Evolutionary conservation across 1,140 invertebrate species (phyloP).

Genomic region (Aphidius ervi): DNA sequence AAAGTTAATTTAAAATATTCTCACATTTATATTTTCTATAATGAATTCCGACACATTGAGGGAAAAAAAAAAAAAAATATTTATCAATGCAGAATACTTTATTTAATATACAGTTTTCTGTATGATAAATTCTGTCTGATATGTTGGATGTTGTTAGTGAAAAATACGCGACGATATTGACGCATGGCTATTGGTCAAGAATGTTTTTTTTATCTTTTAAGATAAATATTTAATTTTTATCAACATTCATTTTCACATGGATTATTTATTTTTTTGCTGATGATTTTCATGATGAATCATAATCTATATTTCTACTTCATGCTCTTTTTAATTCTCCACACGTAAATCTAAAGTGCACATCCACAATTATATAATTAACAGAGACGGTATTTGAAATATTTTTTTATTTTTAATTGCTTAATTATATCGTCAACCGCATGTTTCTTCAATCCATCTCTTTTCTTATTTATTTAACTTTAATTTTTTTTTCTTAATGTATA

Average conservation of each 20-base stretch:
- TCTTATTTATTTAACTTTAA: neutral
- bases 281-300: too few species aligned
- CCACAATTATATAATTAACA: slow-evolving; percentile 31
- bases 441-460: neutral
- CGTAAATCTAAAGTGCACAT: slow-evolving; percentile 25
- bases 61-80: too few species aligned
- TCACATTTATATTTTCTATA: too few species aligned
- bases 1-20: too few species aligned
- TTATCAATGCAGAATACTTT: too few species aligned
- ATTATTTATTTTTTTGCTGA: neutral
- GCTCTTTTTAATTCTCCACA: slow-evolving; percentile 7
- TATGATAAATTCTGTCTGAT: slow-evolving; percentile 32
- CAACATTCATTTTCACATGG: slow-evolving; percentile 6
- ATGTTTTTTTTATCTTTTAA: slow-evolving; percentile 13
- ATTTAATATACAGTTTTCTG: neutral
- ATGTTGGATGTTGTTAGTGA: slow-evolving; percentile 29
- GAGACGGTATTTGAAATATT: slow-evolving; percentile 21
- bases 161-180: slow-evolving; percentile 18
- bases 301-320: neutral
- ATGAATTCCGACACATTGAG: too few species aligned
- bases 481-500: slow-evolving; percentile 1
- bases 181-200: slow-evolving; percentile 34
- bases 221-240: neutral
- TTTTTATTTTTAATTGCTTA: slow-evolving; percentile 2
- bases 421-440: slow-evolving; percentile 1